These are phyloP conservation scores for Crambe crambe DNA, from an alignment of 37 sponge, comb jelly and placozoan genomes.

Conservation along the genomic window DNA sequence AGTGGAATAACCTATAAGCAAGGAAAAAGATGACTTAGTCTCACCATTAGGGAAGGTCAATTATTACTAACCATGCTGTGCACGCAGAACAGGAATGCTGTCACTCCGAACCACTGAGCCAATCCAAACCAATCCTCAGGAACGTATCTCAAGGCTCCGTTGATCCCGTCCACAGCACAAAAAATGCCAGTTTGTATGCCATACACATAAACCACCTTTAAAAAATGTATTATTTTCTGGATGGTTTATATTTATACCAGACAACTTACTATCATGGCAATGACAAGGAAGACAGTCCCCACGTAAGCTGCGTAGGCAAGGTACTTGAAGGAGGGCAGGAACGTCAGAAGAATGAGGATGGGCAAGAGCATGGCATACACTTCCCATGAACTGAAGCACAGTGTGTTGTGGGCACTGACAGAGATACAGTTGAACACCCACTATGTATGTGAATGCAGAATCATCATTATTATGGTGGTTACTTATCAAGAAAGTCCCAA, in stretches of 20 bases:
- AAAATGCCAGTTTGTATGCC: slow-evolving; percentile 17
- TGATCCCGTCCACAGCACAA: slow-evolving; percentile 21
- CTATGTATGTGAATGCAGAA: slow-evolving; percentile 17
- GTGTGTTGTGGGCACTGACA: background rate
- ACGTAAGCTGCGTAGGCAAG: slow-evolving; percentile 79
- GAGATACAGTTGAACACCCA: slow-evolving; percentile 66
- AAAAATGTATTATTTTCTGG: background rate
- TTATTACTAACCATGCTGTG: slow-evolving; percentile 76
- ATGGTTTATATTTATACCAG: background rate
- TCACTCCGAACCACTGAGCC: slow-evolving; percentile 79
- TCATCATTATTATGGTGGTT: no score
- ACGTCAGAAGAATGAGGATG: slow-evolving; percentile 74
- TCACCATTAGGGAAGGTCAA: background rate
- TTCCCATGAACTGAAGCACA: slow-evolving; percentile 52
- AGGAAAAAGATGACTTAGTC: background rate
- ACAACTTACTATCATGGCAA: slow-evolving; percentile 67
- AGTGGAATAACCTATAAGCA: slow-evolving; percentile 71
- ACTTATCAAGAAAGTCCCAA: no score
- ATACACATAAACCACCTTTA: slow-evolving; percentile 67
- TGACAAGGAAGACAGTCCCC: slow-evolving; percentile 80
- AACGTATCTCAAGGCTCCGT: slow-evolving; percentile 8
- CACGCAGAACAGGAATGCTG: slow-evolving; percentile 90
- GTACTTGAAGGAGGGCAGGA: slow-evolving; percentile 83
- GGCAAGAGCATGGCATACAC: slow-evolving; percentile 78
- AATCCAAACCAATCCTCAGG: slow-evolving; percentile 34